Evolutionary conservation across 2,888 invertebrate species (phyloP), one percentile per base, ranked within the genome.

Genomic region (Argyra leucocephala): DNA sequence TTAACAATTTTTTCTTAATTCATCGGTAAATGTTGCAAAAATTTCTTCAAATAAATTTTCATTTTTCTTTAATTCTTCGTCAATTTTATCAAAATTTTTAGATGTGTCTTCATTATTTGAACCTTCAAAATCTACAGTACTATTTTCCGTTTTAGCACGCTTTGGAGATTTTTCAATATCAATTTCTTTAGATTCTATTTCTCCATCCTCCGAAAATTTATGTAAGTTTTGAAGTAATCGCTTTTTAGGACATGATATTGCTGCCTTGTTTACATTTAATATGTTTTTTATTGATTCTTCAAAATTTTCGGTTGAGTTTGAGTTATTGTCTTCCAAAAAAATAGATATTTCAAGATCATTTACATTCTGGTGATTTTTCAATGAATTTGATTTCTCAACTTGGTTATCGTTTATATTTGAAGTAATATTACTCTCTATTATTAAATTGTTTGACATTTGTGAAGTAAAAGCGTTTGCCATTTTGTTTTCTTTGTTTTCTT

Each of bases 21-120:
- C 67, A 58, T 66, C 60, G 3, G 64, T 64, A 61, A 67, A 67
- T 58, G 59, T 62, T 12, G 57, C 57, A 24, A 60, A 31, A 22
- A 64, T 61, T 22, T 60, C 36, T 12, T 63, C 24, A 18, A 65
- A 10, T 18, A 64, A 22, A 64, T 67, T 64, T n/a, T 66, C 59
- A 36, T 63, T 31, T 31, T 18, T 48, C 48, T n/a, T 48, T 48
- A 48, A 31, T 10, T 7, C 9, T 31, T 31, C 31, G 7, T 31
- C 4, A 7, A 31, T 12, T 48, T 18, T 18, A 18, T 48, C n/a
- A 1, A 18, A 2, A 2, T 48, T n/a, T n/a, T n/a, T n/a, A n/a
- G n/a, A n/a, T n/a, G 18, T 18, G 18, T 6, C 12, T 3, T 48
- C 48, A 48, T 1, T 48, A 48, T 18, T 48, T 12, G n/a, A 15